phyloP scores from a whole-genome alignment of 2,797 vertebrate species.

The Tympanoctomys barrerae region DNA sequence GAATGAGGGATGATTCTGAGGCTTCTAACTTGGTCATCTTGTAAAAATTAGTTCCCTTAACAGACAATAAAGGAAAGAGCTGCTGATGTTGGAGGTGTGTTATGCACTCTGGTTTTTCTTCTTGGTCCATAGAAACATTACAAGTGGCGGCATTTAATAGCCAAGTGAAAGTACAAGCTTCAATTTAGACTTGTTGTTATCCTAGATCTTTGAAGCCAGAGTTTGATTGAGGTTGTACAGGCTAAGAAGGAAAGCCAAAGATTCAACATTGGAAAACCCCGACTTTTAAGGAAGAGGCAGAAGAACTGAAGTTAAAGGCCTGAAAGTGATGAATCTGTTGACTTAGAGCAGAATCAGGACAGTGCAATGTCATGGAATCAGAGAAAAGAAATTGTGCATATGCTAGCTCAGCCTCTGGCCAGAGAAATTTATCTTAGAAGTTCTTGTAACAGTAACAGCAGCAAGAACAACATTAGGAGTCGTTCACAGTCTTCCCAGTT shows the following conservation, averaged over 20 bases:
- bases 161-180: slow-evolving; percentile 31
- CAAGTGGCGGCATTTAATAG: not conserved
- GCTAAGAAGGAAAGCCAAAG: not conserved
- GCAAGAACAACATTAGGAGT: not conserved
- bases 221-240: slow-evolving; percentile 3
- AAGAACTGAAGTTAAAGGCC: slow-evolving; percentile 40
- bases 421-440: not conserved
- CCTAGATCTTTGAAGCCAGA: slow-evolving; percentile 40
- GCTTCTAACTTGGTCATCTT: not conserved
- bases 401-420: not conserved
- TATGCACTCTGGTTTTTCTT: slow-evolving; percentile 13
- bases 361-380: not conserved
- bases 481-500: not conserved
- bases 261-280: not conserved
- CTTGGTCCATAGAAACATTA: not conserved
- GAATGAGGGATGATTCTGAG: not conserved
- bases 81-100: not conserved
- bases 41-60: not conserved
- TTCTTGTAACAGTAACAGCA: not conserved
- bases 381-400: not conserved
- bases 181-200: slow-evolving; percentile 50
- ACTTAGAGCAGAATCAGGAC: not conserved
- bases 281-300: slow-evolving; percentile 16
- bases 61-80: slow-evolving; percentile 5
- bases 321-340: not conserved